Percentiles rank a stretch among this genome's conserved stretches.
phyloP scores from a whole-genome alignment of 2,888 invertebrate genomes.

The Empis stercorea region DNA sequence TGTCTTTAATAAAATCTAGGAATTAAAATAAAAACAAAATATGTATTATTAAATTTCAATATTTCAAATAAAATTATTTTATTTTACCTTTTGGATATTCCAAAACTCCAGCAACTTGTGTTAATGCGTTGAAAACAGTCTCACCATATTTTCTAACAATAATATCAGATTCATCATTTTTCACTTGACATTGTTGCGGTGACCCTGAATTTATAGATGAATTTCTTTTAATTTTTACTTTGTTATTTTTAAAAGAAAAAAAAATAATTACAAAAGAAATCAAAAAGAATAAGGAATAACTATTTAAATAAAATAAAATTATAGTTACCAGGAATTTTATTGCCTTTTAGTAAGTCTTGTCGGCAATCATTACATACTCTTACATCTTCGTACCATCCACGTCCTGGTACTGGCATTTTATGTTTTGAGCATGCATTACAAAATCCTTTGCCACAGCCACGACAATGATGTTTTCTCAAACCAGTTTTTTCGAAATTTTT shows the following conservation, averaged over 20 bases:
- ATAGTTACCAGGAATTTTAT: constrained; percentile 22
- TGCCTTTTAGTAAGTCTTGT: constrained; percentile 21
- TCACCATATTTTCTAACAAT: constrained; percentile 53
- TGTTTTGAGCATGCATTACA: constrained; percentile 59
- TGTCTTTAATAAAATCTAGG: constrained; percentile 54
- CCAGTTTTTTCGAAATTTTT: constrained; percentile 41
- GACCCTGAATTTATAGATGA: constrained; percentile 16
- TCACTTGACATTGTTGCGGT: constrained; percentile 7
- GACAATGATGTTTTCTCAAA: constrained; percentile 58
- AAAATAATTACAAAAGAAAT: neutral
- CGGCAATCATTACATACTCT: constrained; percentile 62
- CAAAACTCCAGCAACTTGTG: constrained; percentile 54
- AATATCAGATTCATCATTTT: constrained; percentile 39
- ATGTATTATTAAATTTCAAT: neutral
- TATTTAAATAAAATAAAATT: neutral
- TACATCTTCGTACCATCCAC: constrained; percentile 57
- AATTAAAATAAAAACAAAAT: no score
- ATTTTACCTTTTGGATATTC: constrained; percentile 59
- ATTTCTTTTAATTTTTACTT: constrained; percentile 9
- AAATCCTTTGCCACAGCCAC: constrained; percentile 68
- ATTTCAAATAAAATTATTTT: neutral
- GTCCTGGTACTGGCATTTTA: constrained; percentile 51
- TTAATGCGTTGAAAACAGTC: constrained; percentile 56
- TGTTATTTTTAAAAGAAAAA: constrained; percentile 5
- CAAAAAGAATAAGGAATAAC: neutral